Percentiles rank a stretch among this genome's conserved stretches.
phyloP scores from a whole-genome alignment of 2,888 invertebrate genomes.

The Hypena proboscidalis region DNA sequence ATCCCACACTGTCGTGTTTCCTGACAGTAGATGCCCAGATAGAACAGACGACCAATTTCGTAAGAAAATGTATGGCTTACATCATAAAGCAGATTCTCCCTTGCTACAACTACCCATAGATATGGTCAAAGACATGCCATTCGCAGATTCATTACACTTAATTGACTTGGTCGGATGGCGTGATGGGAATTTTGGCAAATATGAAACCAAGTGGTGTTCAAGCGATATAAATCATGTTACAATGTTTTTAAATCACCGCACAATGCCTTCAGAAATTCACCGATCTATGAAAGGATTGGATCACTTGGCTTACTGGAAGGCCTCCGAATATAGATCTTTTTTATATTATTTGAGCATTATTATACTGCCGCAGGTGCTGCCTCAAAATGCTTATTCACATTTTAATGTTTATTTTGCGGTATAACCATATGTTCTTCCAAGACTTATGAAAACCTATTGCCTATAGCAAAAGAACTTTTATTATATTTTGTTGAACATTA shows the following conservation, averaged over 20 bases:
- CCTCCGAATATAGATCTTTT: slow-evolving; percentile 25
- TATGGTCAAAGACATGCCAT: slow-evolving; percentile 40
- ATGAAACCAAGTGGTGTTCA: slow-evolving; percentile 1
- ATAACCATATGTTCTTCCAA: neutral
- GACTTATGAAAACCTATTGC: neutral
- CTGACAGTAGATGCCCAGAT: neutral
- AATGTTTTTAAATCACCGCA: slow-evolving; percentile 2
- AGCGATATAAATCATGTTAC: neutral
- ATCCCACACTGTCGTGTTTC: slow-evolving; percentile 25
- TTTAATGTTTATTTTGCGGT: slow-evolving; percentile 1
- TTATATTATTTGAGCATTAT: slow-evolving; percentile 18
- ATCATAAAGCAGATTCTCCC: slow-evolving; percentile 36
- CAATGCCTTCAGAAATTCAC: slow-evolving; percentile 28
- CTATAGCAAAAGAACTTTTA: slow-evolving; percentile 1
- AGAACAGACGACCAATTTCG: slow-evolving; percentile 36
- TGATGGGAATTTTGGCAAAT: slow-evolving; percentile 5
- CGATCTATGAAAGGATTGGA: slow-evolving; percentile 26
- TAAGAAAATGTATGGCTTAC: slow-evolving; percentile 28
- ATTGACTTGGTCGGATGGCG: slow-evolving; percentile 23
- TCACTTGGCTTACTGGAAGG: slow-evolving; percentile 24
- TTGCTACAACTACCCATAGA: slow-evolving; percentile 31
- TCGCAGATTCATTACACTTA: slow-evolving; percentile 38
- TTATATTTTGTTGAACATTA: neutral
- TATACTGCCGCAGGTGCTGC: slow-evolving; percentile 3
- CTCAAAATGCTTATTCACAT: neutral